Percentiles rank a stretch among this genome's conserved stretches.
Conservation (phyloP, 2,113 vertebrate species). For the Arizona elegans region DNA sequence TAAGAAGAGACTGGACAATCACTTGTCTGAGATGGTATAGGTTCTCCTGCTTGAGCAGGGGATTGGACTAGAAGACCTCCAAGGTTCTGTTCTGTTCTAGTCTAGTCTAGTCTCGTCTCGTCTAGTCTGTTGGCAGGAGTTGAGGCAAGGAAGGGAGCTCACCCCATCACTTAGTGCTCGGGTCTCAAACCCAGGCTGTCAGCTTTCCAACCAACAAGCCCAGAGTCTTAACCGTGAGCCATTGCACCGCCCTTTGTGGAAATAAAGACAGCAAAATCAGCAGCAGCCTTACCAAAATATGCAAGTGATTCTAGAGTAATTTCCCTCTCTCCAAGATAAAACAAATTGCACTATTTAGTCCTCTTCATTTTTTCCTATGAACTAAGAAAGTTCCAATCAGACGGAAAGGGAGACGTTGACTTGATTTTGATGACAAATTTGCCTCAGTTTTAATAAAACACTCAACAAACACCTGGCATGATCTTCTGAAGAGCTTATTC, state of each 20-base stretch:
- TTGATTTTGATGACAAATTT: background rate
- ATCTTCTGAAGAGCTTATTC: background rate
- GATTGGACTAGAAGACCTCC: too few relatives aligned
- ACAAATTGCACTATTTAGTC: background rate
- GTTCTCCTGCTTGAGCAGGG: too few relatives aligned
- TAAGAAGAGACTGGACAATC: too few relatives aligned
- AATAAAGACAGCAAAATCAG: accelerated
- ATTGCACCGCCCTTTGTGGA: background rate
- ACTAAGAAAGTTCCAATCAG: background rate
- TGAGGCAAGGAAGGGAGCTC: background rate
- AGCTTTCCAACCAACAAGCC: background rate
- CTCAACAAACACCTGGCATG: background rate
- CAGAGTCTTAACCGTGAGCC: background rate
- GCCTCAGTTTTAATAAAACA: background rate
- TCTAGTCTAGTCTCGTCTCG: too few relatives aligned
- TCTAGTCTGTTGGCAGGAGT: background rate
- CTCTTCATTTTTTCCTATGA: background rate
- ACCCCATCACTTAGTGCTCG: accelerated
- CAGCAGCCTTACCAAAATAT: background rate
- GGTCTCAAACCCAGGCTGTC: background rate
- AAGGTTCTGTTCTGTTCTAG: too few relatives aligned
- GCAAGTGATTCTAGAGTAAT: background rate
- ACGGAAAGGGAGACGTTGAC: background rate
- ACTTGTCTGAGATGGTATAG: too few relatives aligned
- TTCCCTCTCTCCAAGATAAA: background rate